Evolutionary conservation across 64 coral and sea anemone genomes (phyloP), one percentile per base, ranked within the genome.

Genomic region (Stichodactyla helianthus): DNA sequence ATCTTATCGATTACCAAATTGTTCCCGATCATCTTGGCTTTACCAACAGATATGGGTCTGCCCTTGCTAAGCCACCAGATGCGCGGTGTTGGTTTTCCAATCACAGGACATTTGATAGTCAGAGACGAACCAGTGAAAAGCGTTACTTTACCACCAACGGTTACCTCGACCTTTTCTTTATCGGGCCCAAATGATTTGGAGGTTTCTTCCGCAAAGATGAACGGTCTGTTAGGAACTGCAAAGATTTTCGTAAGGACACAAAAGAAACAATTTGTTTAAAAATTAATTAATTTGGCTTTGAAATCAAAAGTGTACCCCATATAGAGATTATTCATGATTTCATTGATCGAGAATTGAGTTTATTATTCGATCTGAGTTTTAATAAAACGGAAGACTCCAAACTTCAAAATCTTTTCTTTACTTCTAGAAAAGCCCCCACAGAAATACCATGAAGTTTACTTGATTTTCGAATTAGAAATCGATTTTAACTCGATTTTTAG

Each of bases 51-150:
- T 86, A 92, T 92, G 6, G 94, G 76, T 25, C 65, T 74, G 16
- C 87, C 87, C 23, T 59, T 20, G 11, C 77, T 89, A 26, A 77
- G 88, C 94, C 94, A 95, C 52, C 77, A 93, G 11, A 95, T 79
- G 16, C 82, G 17, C 4, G 77, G 14, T 8, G 55, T 53, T 3
- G 23, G 4, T 23, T 89, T 53, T 19, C 91, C 84, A 35, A 84
- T 76, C 1, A 89, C 94, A 6, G 88, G 94, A 57, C 94, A 95
- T 51, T 86, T 90, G 58, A 95, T 95, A 4, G 51, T 92, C 9
- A 95, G 91, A 1, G 79, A 89, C 15, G 91, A 71, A 3, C 94
- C 94, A 13, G 50, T 79, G 84, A 86, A 89, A 51, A 95, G 87
- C 15, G 94, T 88, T 2, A 87, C 94, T 17, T 68, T 82, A 52